These are phyloP conservation scores for Sialis lutaria DNA, from an alignment of 2,888 invertebrate species.

Conservation along the genomic window DNA sequence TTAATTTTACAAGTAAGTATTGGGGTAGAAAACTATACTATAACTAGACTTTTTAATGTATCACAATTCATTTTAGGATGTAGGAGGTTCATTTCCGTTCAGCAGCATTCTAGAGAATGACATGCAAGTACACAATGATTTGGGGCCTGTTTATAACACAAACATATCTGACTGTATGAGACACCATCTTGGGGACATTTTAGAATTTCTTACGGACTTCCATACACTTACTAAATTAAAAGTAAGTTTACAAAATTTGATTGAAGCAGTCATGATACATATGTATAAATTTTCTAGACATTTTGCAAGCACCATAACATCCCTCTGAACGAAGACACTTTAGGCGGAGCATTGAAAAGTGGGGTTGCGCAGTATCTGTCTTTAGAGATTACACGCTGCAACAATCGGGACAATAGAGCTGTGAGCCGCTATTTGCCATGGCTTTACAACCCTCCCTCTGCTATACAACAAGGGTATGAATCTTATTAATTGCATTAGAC, in stretches of 20 bases:
- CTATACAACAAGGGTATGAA: constrained; percentile 60
- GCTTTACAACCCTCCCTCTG: constrained; percentile 68
- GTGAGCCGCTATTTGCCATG: constrained; percentile 75
- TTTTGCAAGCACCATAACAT: constrained; percentile 46
- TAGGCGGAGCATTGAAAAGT: constrained; percentile 92
- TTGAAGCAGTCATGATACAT: background rate
- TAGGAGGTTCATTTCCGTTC: constrained; percentile 74
- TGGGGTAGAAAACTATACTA: background rate
- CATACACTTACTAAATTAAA: constrained; percentile 94
- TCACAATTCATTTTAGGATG: constrained; percentile 32
- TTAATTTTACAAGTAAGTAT: constrained; percentile 57
- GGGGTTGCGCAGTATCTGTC: constrained; percentile 88
- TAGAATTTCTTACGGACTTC: constrained; percentile 91
- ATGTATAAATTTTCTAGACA: constrained; percentile 28
- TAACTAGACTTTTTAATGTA: background rate
- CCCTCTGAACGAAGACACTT: constrained; percentile 81
- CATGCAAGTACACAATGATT: constrained; percentile 20
- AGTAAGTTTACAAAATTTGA: constrained; percentile 30
- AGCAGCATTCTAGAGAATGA: constrained; percentile 47
- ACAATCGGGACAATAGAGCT: constrained; percentile 65
- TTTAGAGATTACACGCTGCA: constrained; percentile 81
- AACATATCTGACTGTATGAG: constrained; percentile 90
- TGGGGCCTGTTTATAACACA: constrained; percentile 44
- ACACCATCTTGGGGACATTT: constrained; percentile 76
- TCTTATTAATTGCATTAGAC: no score